Evolutionary conservation across 1,140 invertebrate species (phyloP), one percentile per base, ranked within the genome.

Genomic region (Drosophila pseudoananassae): DNA sequence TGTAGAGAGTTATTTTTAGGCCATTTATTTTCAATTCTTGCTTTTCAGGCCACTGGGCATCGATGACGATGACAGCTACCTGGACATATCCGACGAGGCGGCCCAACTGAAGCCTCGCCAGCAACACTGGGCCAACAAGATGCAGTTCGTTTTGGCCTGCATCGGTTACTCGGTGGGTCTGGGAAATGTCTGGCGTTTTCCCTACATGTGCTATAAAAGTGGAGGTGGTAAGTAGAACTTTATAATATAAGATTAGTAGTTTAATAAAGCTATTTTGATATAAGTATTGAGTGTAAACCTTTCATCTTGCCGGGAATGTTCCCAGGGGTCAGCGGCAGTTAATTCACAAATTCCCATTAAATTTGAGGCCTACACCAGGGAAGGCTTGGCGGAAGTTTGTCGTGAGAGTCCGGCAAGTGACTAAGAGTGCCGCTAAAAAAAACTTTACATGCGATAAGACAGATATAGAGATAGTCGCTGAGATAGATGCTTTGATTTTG

Each of bases 161-260:
- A 95, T 98, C 38, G 97, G 97, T 9, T 98, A 98, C 91, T 97
- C 97, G 14, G 97, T 98, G 33, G 97, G 97, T 5, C 94, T 98
- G 20, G 97, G 97, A 45, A 98, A 98, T 89, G 95, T 98, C 55
- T 98, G 97, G 97, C 93, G 96, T 66, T 97, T 97, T 92, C 96
- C 96, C 17, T 97, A 97, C 90, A 93, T 97, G 53, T 96, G 96
- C 91, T 97, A 96, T 91, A 96, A 96, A 92, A 96, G 95, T 85
- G 96, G 96, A 54, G 96, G 96, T 93, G 96, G 96, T 96, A 91
- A 94, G 90, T 84, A 8, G n/a, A 36, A 1, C 12, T 20, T 20
- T 8, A 2, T n/a, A 61, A 36, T 38, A 7, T 9, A 1, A 10
- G 0, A 31, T 1, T 9, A 31, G 3, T 31, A 31, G 8, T 9